phyloP scores from a whole-genome alignment of 2,113 vertebrate species.

The Myiozetetes cayanensis region DNA sequence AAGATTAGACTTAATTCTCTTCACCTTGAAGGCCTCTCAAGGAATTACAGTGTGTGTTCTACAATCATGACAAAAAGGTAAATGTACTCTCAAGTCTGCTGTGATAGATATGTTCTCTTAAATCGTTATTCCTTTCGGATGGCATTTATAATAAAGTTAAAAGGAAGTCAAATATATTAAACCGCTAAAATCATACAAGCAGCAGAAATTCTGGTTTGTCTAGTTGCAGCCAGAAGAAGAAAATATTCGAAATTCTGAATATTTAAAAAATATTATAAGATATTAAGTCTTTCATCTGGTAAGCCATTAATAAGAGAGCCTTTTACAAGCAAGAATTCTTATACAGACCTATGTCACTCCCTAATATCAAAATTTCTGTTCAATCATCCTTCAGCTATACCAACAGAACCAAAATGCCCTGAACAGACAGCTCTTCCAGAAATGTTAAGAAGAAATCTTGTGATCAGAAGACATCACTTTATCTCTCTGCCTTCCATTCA shows the following conservation, averaged over 20 bases:
- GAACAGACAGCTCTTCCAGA: neutral
- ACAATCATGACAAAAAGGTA: neutral
- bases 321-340: neutral
- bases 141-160: neutral
- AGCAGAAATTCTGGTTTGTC: neutral
- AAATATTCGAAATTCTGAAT: neutral
- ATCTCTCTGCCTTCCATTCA: neutral
- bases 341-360: neutral
- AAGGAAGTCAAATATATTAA: conserved; percentile 2
- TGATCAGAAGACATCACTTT: neutral
- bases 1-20: neutral
- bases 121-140: neutral
- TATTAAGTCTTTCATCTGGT: neutral
- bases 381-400: neutral
- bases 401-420: neutral
- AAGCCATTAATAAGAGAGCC: neutral
- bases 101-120: neutral
- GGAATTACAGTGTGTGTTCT: neutral
- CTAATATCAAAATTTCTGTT: neutral
- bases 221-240: neutral
- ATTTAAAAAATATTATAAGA: neutral
- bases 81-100: neutral
- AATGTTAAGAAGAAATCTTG: neutral
- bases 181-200: neutral
- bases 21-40: neutral